These are phyloP conservation scores for Oreochromis tanganicae DNA, from an alignment of 2,113 vertebrate species.

Conservation along the genomic window DNA sequence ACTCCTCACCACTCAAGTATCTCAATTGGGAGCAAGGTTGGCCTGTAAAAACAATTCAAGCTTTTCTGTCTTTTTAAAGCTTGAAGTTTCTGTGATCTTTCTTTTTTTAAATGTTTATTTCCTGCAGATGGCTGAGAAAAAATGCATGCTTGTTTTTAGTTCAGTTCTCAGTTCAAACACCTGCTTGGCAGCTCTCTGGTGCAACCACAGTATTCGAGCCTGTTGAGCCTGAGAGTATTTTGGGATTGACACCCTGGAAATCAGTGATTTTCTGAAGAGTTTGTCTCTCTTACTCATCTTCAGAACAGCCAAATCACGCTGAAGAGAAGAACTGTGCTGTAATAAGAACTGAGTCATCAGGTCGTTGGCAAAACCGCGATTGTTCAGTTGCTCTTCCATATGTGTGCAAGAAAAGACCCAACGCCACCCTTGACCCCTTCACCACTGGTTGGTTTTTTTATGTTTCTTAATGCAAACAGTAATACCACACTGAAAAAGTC, in stretches of 20 bases:
- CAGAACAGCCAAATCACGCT: slow-evolving; percentile 87
- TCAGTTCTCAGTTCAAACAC: background rate
- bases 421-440: slow-evolving; percentile 76
- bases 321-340: slow-evolving; percentile 91
- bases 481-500: background rate
- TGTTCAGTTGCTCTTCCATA: slow-evolving; percentile 89
- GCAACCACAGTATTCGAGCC: background rate
- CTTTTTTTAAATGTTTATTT: background rate
- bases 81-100: background rate
- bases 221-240: background rate
- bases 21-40: slow-evolving; percentile 97
- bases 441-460: slow-evolving; percentile 66
- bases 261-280: background rate
- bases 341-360: slow-evolving; percentile 86
- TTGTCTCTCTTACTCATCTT: background rate
- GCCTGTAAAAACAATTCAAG: slow-evolving; percentile 14
- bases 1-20: slow-evolving; percentile 91
- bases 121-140: background rate
- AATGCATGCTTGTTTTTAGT: slow-evolving; percentile 6
- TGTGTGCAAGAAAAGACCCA: slow-evolving; percentile 92
- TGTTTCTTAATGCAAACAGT: background rate
- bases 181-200: background rate
- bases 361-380: slow-evolving; percentile 91
- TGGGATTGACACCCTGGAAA: background rate
- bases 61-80: background rate